Percentiles rank a stretch among this genome's conserved stretches.
phyloP scores from a whole-genome alignment of 2,113 vertebrate genomes.

The Phaethornis superciliosus region DNA sequence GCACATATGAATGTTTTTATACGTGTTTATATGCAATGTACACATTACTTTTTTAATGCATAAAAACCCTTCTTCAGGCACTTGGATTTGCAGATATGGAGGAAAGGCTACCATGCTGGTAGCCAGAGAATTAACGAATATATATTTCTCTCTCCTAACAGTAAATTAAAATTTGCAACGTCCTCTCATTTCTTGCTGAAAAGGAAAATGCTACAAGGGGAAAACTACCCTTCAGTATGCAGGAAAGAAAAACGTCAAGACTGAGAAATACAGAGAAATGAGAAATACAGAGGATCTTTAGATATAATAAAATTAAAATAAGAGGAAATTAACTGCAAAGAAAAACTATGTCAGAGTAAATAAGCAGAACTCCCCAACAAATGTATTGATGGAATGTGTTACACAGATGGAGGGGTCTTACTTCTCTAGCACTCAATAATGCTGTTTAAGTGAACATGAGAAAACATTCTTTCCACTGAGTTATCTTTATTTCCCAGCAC shows the following conservation, averaged over 20 bases:
- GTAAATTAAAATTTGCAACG: background rate
- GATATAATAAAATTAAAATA: background rate
- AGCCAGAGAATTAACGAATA: background rate
- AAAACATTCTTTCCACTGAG: conserved; percentile 61
- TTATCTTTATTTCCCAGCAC: conserved; percentile 26
- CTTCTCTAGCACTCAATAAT: background rate
- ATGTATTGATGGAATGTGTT: background rate
- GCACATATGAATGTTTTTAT: background rate
- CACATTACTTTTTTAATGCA: background rate
- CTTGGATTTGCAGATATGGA: background rate
- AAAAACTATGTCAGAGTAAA: background rate
- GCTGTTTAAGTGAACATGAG: background rate
- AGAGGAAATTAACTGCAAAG: background rate
- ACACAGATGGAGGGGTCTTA: conserved; percentile 6
- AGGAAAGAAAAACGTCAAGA: background rate
- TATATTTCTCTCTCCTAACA: background rate
- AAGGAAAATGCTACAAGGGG: background rate
- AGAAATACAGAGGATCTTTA: background rate
- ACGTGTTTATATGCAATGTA: background rate
- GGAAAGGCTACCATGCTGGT: background rate
- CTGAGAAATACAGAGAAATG: background rate
- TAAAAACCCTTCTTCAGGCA: background rate
- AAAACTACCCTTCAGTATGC: background rate
- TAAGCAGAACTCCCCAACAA: background rate
- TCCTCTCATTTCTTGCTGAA: background rate